Percentiles rank a stretch among this genome's conserved stretches.
Conservation (phyloP, 2,888 invertebrate genomes). For the Graphium colonna region DNA sequence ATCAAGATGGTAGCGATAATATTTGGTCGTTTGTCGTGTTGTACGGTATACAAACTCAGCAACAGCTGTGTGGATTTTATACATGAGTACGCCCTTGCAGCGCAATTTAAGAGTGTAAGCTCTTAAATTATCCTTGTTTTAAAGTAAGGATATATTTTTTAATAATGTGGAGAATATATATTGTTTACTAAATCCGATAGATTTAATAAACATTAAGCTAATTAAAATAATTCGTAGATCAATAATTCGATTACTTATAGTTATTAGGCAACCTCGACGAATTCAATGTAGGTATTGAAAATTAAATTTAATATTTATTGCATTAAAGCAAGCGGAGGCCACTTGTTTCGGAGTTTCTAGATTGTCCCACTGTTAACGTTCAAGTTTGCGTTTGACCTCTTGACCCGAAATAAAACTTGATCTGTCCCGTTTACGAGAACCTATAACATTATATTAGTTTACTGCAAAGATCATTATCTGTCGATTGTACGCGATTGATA, state of each 20-base stretch:
- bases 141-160: no score
- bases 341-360: constrained; percentile 19
- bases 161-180: no score
- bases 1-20: no score
- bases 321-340: constrained; percentile 6
- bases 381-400: constrained; percentile 17
- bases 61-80: no score
- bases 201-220: no score
- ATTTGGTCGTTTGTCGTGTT: no score
- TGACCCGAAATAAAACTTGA: constrained; percentile 23
- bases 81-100: no score
- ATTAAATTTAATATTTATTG: constrained; percentile 9
- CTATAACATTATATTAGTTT: constrained; percentile 16
- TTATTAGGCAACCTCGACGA: background rate
- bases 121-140: no score
- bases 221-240: no score
- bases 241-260: background rate
- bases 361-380: constrained; percentile 15
- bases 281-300: background rate
- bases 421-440: constrained; percentile 17
- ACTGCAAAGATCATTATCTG: constrained; percentile 13
- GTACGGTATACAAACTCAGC: no score
- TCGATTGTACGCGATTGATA: constrained; percentile 13
- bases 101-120: no score
- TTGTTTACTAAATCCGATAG: no score